Evolutionary conservation across 2,888 invertebrate species (phyloP).

Genomic region (Campoplex nolae): DNA sequence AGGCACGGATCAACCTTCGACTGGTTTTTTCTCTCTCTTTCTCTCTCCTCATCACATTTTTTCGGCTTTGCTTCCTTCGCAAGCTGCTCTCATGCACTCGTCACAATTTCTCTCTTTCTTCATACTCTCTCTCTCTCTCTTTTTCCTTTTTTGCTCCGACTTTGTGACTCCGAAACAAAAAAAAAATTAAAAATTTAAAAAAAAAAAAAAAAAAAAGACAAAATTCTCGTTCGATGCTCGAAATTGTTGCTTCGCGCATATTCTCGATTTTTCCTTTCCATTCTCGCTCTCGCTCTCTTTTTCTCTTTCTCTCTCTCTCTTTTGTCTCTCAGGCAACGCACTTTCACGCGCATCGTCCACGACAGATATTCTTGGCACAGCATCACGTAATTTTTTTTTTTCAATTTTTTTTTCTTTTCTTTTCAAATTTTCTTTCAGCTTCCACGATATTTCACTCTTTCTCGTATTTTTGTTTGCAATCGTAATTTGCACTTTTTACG

Average conservation of each 20-base stretch:
- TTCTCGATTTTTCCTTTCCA: slow-evolving; percentile 8
- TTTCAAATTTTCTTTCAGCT: slow-evolving; percentile 50
- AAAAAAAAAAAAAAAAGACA: slow-evolving; percentile 10
- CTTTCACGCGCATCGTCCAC: slow-evolving; percentile 64
- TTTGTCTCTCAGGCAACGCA: slow-evolving; percentile 50
- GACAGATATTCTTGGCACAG: slow-evolving; percentile 65
- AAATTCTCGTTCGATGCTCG: slow-evolving; percentile 25
- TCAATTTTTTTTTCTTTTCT: slow-evolving; percentile 41
- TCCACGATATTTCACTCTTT: slow-evolving; percentile 40
- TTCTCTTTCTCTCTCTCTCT: slow-evolving; percentile 11
- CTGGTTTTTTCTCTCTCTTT: slow-evolving; percentile 20
- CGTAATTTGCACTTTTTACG: slow-evolving; percentile 20
- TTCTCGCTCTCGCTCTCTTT: neutral
- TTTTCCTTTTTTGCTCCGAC: slow-evolving; percentile 4
- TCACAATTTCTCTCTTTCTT: slow-evolving; percentile 32
- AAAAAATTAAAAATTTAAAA: neutral
- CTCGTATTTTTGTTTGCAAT: slow-evolving; percentile 54
- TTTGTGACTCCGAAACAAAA: neutral
- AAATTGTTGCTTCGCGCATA: slow-evolving; percentile 23
- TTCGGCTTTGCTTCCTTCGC: slow-evolving; percentile 25
- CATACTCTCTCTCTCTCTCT: slow-evolving; percentile 25
- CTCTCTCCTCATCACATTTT: slow-evolving; percentile 35
- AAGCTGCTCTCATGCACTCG: slow-evolving; percentile 23
- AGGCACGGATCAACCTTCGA: slow-evolving; percentile 21
- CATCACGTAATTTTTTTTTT: slow-evolving; percentile 58